phyloP scores from a whole-genome alignment of 2,797 vertebrate genomes.

The Danio choprae region DNA sequence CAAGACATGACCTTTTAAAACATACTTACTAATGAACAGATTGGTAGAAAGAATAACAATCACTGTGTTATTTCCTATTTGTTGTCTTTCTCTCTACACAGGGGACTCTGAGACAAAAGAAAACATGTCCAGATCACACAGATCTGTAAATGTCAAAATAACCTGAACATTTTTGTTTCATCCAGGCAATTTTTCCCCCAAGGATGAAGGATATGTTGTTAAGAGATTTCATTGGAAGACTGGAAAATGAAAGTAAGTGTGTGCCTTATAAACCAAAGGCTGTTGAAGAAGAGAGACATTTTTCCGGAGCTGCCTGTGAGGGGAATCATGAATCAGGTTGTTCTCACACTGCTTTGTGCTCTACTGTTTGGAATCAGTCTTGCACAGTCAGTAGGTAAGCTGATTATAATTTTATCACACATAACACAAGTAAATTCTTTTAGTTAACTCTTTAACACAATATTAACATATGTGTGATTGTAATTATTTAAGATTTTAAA shows the following conservation, averaged over 20 bases:
- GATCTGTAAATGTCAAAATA: not conserved
- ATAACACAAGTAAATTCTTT: not conserved
- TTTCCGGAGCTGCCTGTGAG: not conserved
- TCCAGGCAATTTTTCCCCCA: not conserved
- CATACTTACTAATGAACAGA: not conserved
- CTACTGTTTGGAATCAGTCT: conserved; percentile 43
- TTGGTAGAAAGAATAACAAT: not conserved
- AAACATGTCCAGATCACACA: not conserved
- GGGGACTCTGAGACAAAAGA: not conserved
- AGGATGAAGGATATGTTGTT: not conserved
- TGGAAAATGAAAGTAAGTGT: conserved; percentile 55
- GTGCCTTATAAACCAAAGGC: not conserved
- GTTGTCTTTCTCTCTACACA: not conserved
- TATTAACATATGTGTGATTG: too few relatives aligned
- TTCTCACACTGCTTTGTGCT: conserved; percentile 34
- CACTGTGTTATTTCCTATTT: not conserved
- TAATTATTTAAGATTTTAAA: too few relatives aligned
- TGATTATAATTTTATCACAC: not conserved
- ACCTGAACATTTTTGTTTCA: not conserved
- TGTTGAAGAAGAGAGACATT: not conserved
- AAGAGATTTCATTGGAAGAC: not conserved
- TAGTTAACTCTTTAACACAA: not conserved
- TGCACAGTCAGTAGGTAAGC: conserved; percentile 52
- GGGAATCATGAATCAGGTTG: conserved; percentile 44
- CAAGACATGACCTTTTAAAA: not conserved